A percentile compares a stretch with the other conserved stretches of the same genome.
phyloP scores from a whole-genome alignment of 2,797 vertebrate species.

The Linurgus olivaceus region DNA sequence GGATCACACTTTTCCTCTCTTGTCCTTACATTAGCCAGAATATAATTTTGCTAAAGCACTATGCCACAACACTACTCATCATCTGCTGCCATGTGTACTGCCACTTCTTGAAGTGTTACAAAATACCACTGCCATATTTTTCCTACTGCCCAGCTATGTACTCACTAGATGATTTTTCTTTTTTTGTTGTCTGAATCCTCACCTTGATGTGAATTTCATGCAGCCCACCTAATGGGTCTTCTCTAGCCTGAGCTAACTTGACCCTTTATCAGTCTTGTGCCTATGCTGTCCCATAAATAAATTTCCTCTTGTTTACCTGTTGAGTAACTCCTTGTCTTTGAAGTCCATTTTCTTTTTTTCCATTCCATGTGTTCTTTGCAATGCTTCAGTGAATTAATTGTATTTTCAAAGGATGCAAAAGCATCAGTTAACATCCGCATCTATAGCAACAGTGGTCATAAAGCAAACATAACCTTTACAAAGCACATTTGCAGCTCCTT shows the following conservation, averaged over 20 bases:
- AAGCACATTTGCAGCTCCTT: background rate
- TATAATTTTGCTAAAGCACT: background rate
- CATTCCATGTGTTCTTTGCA: background rate
- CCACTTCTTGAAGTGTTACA: background rate
- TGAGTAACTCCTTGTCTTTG: background rate
- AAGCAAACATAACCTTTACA: background rate
- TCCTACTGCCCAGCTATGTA: background rate
- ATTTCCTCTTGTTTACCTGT: background rate
- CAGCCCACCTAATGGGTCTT: background rate
- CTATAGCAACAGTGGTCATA: background rate
- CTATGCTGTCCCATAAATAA: background rate
- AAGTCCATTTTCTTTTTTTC: background rate
- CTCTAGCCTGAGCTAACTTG: background rate
- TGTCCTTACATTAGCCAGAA: background rate
- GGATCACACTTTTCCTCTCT: background rate
- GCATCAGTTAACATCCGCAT: background rate
- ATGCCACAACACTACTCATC: background rate
- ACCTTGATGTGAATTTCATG: background rate
- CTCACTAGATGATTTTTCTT: background rate
- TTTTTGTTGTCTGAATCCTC: background rate
- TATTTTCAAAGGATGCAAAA: background rate
- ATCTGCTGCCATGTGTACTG: background rate
- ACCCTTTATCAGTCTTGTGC: background rate
- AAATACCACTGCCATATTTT: background rate
- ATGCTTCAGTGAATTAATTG: background rate